Evolutionary conservation across 2,888 invertebrate species (phyloP), one percentile per base, ranked within the genome.

Genomic region (Pimpla rufipes): DNA sequence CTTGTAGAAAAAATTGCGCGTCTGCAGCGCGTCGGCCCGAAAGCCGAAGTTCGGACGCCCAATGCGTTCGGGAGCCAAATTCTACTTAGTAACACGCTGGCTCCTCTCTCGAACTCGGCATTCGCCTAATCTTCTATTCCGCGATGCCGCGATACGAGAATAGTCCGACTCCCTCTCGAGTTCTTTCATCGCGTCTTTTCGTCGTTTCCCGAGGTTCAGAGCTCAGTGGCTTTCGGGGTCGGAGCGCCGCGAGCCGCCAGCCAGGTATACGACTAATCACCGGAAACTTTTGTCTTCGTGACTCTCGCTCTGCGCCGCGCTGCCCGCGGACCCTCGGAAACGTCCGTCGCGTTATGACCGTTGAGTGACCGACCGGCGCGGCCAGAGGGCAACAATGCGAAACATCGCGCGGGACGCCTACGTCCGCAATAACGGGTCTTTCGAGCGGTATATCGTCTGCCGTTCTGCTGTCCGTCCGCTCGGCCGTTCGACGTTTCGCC

Each of bases 341-440:
- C n/a, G n/a, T 29, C 29, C 29, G 3, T 1, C 23, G 8, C 21
- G 0, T 52, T 13, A 13, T 23, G 11, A 8, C 0, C 10, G 52
- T 21, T 21, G 52, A 23, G 21, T 55, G 55, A 5, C 55, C 8
- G 23, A 13, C 10, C 10, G 18, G 10, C 21, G 21, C 71, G 45
- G 57, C 21, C 55, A 40, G 16, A 40, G 16, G 55, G 21, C 37
- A 70, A 74, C 78, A 67, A 76, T 82, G 70, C 62, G 79, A 78
- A 74, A 62, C 62, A 76, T 42, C 70, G 62, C 45, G 47, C 64
- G 29, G 5, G 29, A 55, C 57, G 79, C 83, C 79, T 42, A 79
- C 83, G 71, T 77, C 11, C 57, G 66, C 50, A 79, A 76, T 83
- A 83, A 83, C 83, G 79, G 83, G 71, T 76, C 79, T 66, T 76